Base-by-base conservation (phyloP, 2,113 vertebrate species). In the Furnarius figulus region DNA sequence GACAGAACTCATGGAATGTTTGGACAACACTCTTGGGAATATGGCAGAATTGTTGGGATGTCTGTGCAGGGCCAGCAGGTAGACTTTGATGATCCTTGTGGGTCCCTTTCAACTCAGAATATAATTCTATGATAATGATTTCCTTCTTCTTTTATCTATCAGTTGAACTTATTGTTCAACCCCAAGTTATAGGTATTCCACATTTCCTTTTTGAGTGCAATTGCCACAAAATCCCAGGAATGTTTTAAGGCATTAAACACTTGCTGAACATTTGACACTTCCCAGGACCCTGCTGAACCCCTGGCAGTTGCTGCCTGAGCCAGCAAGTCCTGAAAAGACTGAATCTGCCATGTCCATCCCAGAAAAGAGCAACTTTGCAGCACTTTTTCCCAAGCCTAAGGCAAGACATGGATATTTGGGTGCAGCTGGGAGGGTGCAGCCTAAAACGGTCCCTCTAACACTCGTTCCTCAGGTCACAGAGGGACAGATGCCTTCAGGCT, bases 261-360 rank as follows among this genome's bases (percentile, higher is more conserved):
- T 3, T 12, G 7, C 28, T 47, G 16, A 79, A n/a, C 7, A 6
- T 35, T 20, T 49, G 23, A 39, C 9, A 1, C 3, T 10, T 6
- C 11, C 31, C 18, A 30, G 37, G 33, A 39, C 7, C 50, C 33
- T 3, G 3, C 37, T 28, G 20, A 23, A 24, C 19, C 53, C n/a
- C 16, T 13, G 28, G 24, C 2, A 44, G 31, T 4, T 11, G 8
- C 12, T 0, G 1, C 6, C 35, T 42, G 7, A 15, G 28, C 13
- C 30, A 74, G 19, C 22, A 33, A 20, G 47, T 16, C n/a, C 59
- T 37, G n/a, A 3, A 18, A 72, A 39, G 12, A 5, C 37, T 33
- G 8, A 15, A 12, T 44, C 53, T 35, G 1, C 31, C 9, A 6
- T 1, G 0, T 61, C 19, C 12, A 5, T 3, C 67, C 42, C 31